These are phyloP conservation scores for Drosophila fungiperda DNA, from an alignment of 2,888 invertebrate species.

Conservation along the genomic window DNA sequence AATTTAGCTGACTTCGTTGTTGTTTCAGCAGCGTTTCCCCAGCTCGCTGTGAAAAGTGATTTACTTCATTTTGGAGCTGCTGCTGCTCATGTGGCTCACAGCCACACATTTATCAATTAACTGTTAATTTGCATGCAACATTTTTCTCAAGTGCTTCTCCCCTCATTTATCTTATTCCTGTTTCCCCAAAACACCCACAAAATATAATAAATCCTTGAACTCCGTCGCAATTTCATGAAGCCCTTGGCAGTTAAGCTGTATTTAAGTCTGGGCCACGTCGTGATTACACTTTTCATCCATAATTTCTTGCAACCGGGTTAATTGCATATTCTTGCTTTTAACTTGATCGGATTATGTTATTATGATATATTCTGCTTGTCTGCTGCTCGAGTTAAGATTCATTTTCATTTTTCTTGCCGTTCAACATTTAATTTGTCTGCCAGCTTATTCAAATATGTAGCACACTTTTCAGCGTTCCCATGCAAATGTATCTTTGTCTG, in stretches of 20 bases:
- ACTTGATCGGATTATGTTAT: background rate
- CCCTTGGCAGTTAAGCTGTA: slow-evolving; percentile 14
- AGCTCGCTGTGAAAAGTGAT: slow-evolving; percentile 44
- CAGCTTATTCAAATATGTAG: slow-evolving; percentile 27
- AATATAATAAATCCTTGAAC: background rate
- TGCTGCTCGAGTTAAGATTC: background rate
- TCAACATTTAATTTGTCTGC: slow-evolving; percentile 39
- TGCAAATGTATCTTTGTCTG: background rate
- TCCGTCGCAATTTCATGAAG: slow-evolving; percentile 50
- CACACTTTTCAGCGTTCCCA: slow-evolving; percentile 42
- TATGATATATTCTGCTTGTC: background rate
- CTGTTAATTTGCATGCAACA: slow-evolving; percentile 48
- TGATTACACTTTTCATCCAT: background rate
- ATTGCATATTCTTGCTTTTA: slow-evolving; percentile 11
- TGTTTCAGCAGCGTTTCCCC: slow-evolving; percentile 20
- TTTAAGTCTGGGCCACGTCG: background rate
- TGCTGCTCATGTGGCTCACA: slow-evolving; percentile 17
- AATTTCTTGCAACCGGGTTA: slow-evolving; percentile 12
- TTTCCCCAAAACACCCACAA: slow-evolving; percentile 4
- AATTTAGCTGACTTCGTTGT: slow-evolving; percentile 52
- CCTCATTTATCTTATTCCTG: background rate
- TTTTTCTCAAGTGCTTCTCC: background rate
- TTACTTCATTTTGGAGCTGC: slow-evolving; percentile 33
- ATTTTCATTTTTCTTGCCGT: slow-evolving; percentile 10
- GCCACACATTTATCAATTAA: slow-evolving; percentile 73